Evolutionary conservation across 1,140 invertebrate genomes (phyloP).

Genomic region (Megalopta genalis): DNA sequence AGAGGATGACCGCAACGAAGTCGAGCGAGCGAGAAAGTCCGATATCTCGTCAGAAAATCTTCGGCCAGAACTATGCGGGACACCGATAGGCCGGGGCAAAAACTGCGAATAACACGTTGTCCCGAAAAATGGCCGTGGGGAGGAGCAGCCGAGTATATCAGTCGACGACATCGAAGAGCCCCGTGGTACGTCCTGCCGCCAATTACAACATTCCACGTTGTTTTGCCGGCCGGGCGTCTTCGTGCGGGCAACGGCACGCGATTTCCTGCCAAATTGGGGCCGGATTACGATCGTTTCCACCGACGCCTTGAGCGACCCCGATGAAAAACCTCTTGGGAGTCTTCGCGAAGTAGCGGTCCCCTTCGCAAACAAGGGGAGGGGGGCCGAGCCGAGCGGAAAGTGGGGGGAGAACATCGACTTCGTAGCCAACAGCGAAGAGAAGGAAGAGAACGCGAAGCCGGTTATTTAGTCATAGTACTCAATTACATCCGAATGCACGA

Average conservation of each 20-base stretch:
- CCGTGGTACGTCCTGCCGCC: constrained; percentile 68
- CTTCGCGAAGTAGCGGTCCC: background rate
- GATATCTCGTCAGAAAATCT: constrained; percentile 4
- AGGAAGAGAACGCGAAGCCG: constrained; percentile 2
- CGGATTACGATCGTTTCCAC: constrained; percentile 61
- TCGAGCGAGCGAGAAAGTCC: background rate
- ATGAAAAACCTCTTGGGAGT: constrained; percentile 9
- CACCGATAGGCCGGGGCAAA: constrained; percentile 22
- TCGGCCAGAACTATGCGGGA: background rate
- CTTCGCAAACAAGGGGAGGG: background rate
- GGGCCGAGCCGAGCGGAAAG: background rate
- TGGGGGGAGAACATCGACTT: constrained; percentile 31
- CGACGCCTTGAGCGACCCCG: constrained; percentile 54
- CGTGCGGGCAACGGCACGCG: constrained; percentile 62
- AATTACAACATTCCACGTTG: constrained; percentile 73
- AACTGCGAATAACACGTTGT: constrained; percentile 42
- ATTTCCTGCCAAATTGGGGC: constrained; percentile 69
- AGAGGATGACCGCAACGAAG: no score
- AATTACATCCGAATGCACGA: constrained; percentile 45
- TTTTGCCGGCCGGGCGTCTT: constrained; percentile 51
- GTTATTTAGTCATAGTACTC: constrained; percentile 49
- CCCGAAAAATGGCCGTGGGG: constrained; percentile 36
- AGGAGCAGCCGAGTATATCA: constrained; percentile 69
- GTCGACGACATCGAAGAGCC: constrained; percentile 69
- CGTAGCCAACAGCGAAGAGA: constrained; percentile 22